Conservation (phyloP, 2,888 invertebrate species). For the Hyposoter dolosus region DNA sequence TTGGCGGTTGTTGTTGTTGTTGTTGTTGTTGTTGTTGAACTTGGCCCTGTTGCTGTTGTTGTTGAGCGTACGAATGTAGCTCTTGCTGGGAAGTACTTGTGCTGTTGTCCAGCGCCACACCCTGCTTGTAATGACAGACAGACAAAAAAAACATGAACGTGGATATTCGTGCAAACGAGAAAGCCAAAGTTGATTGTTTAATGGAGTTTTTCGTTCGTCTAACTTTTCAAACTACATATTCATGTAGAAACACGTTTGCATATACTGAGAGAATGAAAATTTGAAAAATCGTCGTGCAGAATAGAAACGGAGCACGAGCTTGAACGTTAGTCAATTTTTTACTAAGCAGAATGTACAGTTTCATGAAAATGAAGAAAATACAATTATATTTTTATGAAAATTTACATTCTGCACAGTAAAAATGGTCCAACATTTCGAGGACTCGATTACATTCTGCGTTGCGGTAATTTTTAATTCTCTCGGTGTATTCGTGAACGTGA, state of each 20-base stretch:
- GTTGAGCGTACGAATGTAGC: constrained; percentile 85
- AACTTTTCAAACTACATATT: neutral
- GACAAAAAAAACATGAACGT: constrained; percentile 29
- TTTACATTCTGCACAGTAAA: too few species aligned
- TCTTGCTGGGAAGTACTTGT: constrained; percentile 87
- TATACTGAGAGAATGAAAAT: neutral
- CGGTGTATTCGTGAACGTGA: neutral
- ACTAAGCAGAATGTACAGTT: too few species aligned
- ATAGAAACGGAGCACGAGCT: too few species aligned
- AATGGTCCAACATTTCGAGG: too few species aligned
- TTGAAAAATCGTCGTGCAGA: neutral
- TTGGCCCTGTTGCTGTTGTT: constrained; percentile 81
- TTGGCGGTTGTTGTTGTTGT: constrained; percentile 72
- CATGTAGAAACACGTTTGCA: neutral
- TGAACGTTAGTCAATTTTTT: too few species aligned
- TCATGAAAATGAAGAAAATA: too few species aligned
- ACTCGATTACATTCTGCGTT: too few species aligned
- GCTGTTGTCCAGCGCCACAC: constrained; percentile 88
- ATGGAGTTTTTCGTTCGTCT: constrained; percentile 19
- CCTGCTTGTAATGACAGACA: constrained; percentile 83
- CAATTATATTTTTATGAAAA: too few species aligned
- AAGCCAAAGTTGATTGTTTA: constrained; percentile 17
- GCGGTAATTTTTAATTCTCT: too few species aligned
- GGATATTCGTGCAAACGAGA: constrained; percentile 26
- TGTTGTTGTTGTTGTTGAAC: constrained; percentile 69